Evolutionary conservation across 2,797 vertebrate genomes (phyloP), one percentile per base, ranked within the genome.

Genomic region (Micropoecilia bifurca): DNA sequence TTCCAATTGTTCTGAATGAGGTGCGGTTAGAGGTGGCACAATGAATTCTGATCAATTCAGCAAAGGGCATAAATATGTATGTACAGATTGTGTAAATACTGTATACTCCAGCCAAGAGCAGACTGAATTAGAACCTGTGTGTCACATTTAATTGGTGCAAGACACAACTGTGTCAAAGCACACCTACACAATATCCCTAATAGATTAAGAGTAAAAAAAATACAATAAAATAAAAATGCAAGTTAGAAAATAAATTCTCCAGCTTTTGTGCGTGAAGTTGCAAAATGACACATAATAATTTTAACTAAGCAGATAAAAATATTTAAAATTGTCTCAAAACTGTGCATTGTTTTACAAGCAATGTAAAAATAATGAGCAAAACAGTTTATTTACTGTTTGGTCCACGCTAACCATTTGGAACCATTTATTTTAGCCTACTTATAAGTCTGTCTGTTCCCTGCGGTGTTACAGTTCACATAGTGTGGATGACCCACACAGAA

Each of bases 401-500:
- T n/a, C 22, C 66, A 59, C 61, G 20, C 48, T 43, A 12, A 43
- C 36, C 22, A 71, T 74, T 71, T 46, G n/a, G 28, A 30, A 43
- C 76, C 16, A 79, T 69, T 71, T 72, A 33, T 61, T 75, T 81
- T 77, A 66, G 28, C 68, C 33, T 50, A 2, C 48, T 76, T 74
- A 45, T 47, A 14, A 48, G 41, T 63, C 33, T 71, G 18, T 77
- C 48, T 83, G 75, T 45, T 71, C 39, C 57, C 66, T 46, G 20
- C 48, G 61, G 53, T 53, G 69, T 90, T 79, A 88, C 89, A 83
- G 90, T 79, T 94, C 93, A 94, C 90, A 96, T 88, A 93, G 94
- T 93, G 92, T 93, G 90, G 92, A 93, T 94, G 95, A 94, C 93
- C 95, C 92, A 91, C 83, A 91, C 92, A 81, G 77, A 84, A 85